These are phyloP conservation scores for Drosophila elegans DNA, from an alignment of 1,140 invertebrate species.

Conservation along the genomic window DNA sequence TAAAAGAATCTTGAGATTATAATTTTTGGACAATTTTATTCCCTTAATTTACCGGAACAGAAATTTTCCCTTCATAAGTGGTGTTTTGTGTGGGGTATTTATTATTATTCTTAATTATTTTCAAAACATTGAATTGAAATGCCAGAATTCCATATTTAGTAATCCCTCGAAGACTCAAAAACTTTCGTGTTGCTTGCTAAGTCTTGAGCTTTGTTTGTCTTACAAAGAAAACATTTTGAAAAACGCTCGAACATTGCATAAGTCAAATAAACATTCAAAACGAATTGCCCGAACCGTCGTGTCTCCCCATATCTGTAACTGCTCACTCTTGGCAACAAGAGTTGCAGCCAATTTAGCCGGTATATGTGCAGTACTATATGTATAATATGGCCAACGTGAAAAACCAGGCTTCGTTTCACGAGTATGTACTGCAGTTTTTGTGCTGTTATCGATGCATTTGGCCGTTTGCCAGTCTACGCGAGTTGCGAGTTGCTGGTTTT, in stretches of 20 bases:
- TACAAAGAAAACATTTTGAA: slow-evolving; percentile 36
- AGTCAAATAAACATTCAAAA: slow-evolving; percentile 54
- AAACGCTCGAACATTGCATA: slow-evolving; percentile 62
- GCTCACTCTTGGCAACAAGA: slow-evolving; percentile 57
- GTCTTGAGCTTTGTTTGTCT: slow-evolving; percentile 12
- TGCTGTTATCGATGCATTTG: slow-evolving; percentile 63
- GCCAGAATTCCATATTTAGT: neutral
- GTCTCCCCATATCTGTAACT: slow-evolving; percentile 5
- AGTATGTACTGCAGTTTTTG: slow-evolving; percentile 53
- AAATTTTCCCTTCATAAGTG: no score
- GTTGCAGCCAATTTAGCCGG: slow-evolving; percentile 27
- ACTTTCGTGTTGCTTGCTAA: slow-evolving; percentile 12
- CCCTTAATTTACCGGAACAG: no score
- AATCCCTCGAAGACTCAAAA: slow-evolving; percentile 17
- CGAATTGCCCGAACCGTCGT: slow-evolving; percentile 20
- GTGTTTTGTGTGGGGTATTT: no score
- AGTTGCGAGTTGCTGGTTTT: slow-evolving; percentile 27
- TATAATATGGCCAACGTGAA: slow-evolving; percentile 36
- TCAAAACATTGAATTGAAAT: no score
- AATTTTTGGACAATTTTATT: no score
- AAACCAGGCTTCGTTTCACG: slow-evolving; percentile 60
- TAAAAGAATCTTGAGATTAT: no score
- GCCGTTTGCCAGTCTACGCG: slow-evolving; percentile 49
- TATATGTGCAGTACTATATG: slow-evolving; percentile 17
- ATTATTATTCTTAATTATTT: no score